Evolutionary conservation across 1,140 invertebrate genomes (phyloP), one percentile per base, ranked within the genome.

Genomic region (Drosophila ambigua): DNA sequence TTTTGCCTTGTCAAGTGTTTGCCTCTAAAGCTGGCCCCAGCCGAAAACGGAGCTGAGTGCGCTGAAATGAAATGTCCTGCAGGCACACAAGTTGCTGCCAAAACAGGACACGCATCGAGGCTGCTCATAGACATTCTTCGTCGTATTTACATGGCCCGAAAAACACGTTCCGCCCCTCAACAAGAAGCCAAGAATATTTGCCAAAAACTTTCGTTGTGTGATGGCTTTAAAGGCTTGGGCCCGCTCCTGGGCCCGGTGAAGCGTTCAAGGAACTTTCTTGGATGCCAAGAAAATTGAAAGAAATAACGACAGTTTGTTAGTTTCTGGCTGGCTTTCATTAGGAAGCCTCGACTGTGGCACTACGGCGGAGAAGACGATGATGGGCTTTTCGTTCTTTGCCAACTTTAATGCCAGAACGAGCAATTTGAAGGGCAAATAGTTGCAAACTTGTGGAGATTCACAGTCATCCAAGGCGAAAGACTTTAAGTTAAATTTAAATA

Each of bases 1-100:
- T 87, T 88, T 68, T 69, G 72, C 63, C 60, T 71, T 69, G 72
- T 69, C 77, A 73, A 85, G 72, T 73, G 67, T 52, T 61, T 45
- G 35, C 4, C 43, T 46, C 24, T n/a, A 39, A 49, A 49, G n/a
- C 46, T 20, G 28, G 41, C 64, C 44, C 31, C 31, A 60, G 49
- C 23, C 67, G 15, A 54, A 71, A 44, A 35, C n/a, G 28, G 26
- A 67, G 39, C 67, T 65, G 31, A 39, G 46, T 41, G 50, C 31
- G 31, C 31, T 23, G 46, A 76, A 62, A 60, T 68, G 15, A 62
- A 76, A 76, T 62, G 52, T 76, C 73, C 73, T 62, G 57, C 73
- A 61, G 73, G 54, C 72, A 57, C 39, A 69, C 64, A 61, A 55
- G 23, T 9, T 52, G 35, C 46, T 49, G 63, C 45, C 26, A 51